Evolutionary conservation across 53 echinoderm and acorn worm species (phyloP).

Genomic region (Astropecten irregularis): DNA sequence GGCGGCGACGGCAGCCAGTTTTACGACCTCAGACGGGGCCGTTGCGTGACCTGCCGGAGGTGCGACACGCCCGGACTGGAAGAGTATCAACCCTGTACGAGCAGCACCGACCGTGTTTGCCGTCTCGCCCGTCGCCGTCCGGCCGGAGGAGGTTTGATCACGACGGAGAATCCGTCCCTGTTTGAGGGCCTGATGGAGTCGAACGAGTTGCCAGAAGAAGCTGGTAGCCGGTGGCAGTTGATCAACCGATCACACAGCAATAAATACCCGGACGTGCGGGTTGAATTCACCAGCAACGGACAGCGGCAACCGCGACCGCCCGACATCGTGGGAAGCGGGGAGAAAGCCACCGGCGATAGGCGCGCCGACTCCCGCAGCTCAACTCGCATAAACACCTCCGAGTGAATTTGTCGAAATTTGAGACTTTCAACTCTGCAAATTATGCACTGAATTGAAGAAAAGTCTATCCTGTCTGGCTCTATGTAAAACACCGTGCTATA

Average conservation of each 20-base stretch:
- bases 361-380: not conserved
- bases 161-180: no score
- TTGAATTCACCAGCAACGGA: not conserved
- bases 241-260: not conserved
- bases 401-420: no score
- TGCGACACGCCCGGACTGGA: not conserved
- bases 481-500: no score
- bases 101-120: slow-evolving; percentile 13
- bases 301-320: not conserved
- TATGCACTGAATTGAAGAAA: no score
- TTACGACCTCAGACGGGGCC: not conserved
- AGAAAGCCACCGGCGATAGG: not conserved
- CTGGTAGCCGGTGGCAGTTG: not conserved
- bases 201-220: slow-evolving; percentile 6
- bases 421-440: no score
- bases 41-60: not conserved
- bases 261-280: slow-evolving; percentile 14
- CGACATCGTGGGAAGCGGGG: not conserved
- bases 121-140: not conserved
- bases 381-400: not conserved
- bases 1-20: not conserved
- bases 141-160: not conserved
- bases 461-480: no score
- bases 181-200: not conserved
- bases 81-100: not conserved